These are phyloP conservation scores for Syritta pipiens DNA, from an alignment of 2,888 invertebrate species.

Conservation along the genomic window DNA sequence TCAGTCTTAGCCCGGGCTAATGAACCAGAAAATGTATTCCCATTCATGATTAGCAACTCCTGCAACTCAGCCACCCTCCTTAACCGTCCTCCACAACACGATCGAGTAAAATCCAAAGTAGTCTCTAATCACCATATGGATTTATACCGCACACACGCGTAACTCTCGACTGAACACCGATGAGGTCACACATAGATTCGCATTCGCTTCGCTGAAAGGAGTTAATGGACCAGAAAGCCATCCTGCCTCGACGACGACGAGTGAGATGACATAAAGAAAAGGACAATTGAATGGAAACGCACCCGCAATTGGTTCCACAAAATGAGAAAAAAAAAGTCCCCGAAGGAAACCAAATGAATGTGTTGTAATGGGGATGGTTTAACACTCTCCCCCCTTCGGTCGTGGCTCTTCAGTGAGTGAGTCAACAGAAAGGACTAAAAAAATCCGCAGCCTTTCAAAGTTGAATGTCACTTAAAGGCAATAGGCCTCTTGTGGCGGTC, in stretches of 20 bases:
- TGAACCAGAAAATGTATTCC: slow-evolving; percentile 47
- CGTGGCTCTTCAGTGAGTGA: slow-evolving; percentile 18
- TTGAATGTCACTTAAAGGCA: slow-evolving; percentile 56
- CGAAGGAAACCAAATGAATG: slow-evolving; percentile 51
- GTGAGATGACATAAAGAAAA: slow-evolving; percentile 57
- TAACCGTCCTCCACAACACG: slow-evolving; percentile 33
- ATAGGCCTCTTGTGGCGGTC: slow-evolving; percentile 22
- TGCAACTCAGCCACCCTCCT: too few relatives aligned
- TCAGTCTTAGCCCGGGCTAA: not conserved
- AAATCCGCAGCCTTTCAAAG: slow-evolving; percentile 45
- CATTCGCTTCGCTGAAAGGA: slow-evolving; percentile 50
- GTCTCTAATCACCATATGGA: slow-evolving; percentile 32
- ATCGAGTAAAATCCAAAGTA: slow-evolving; percentile 22
- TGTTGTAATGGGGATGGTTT: slow-evolving; percentile 25
- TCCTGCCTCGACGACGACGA: slow-evolving; percentile 50
- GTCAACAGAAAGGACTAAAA: slow-evolving; percentile 43
- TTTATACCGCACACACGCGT: slow-evolving; percentile 10
- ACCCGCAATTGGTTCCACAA: slow-evolving; percentile 52
- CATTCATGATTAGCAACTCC: slow-evolving; percentile 39
- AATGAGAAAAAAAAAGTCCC: too few relatives aligned
- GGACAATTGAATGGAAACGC: slow-evolving; percentile 51
- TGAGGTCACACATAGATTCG: slow-evolving; percentile 49
- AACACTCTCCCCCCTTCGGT: not conserved
- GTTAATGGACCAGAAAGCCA: slow-evolving; percentile 65
- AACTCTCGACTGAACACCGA: slow-evolving; percentile 4